Evolutionary conservation across 2,113 vertebrate species (phyloP), one percentile per base, ranked within the genome.

Genomic region (Copsychus sechellarum): DNA sequence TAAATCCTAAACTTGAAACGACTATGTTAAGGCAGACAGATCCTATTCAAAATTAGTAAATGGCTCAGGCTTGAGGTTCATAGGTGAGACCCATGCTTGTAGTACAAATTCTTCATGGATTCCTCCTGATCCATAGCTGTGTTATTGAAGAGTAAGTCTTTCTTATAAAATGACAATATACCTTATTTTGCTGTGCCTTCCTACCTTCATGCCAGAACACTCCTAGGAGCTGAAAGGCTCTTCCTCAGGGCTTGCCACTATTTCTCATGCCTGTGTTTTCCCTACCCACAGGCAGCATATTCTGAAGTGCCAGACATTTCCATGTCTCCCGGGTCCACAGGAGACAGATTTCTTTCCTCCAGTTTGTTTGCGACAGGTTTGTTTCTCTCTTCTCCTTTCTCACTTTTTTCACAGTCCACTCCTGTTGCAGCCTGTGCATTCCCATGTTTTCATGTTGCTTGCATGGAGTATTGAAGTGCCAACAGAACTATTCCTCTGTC

Each of bases 391-490:
- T 86, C 31, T 51, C 9, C 31, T 48, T 57, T 81, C 74, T 85
- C n/a, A n/a, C 4, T n/a, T 86, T 53, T 62, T 62, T 38, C 38
- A 60, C 29, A 9, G 9, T 43, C 15, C 36, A 31, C 14, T 83
- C 21, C 54, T 71, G 18, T n/a, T 61, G 28, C 48, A 91, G 29
- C 17, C 33, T 62, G 28, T 88, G 29, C 24, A 42, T 66, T 16
- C 36, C 26, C 38, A 14, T 12, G 12, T 6, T 73, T 50, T 40
- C 31, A 22, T 23, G 6, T 34, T 77, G 42, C 33, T 90, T 15
- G 17, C 34, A 34, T 0, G 1, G 25, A 62, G 14, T 40, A 72
- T 14, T 0, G 0, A 58, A 54, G 14, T 22, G 24, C 50, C n/a
- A 92, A 42, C 12, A 86, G 67, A 70, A 6, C 12, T 48, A 43